Percentiles rank a stretch among this genome's conserved stretches.
Evolutionary conservation across 2,888 invertebrate species (phyloP).

Genomic region (Eupithecia dodoneata): DNA sequence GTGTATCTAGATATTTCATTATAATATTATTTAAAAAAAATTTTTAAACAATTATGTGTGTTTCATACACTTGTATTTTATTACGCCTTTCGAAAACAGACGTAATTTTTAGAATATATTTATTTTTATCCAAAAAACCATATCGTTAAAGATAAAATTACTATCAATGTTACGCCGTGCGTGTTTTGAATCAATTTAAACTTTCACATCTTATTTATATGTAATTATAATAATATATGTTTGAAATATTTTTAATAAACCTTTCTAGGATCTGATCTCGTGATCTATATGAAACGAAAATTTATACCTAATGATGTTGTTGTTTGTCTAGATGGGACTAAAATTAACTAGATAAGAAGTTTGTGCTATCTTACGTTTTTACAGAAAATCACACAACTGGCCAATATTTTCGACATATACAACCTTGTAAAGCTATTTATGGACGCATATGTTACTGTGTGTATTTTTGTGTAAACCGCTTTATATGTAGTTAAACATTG

Average conservation of each 20-base stretch:
- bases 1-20: slow-evolving; percentile 34
- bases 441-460: slow-evolving; percentile 60
- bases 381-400: slow-evolving; percentile 55
- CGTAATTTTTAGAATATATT: slow-evolving; percentile 31
- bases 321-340: slow-evolving; percentile 62
- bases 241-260: slow-evolving; percentile 13
- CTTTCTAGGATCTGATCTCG: slow-evolving; percentile 52
- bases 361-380: slow-evolving; percentile 60
- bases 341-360: slow-evolving; percentile 54
- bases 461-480: slow-evolving; percentile 70
- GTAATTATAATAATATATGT: neutral
- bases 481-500: slow-evolving; percentile 71
- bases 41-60: slow-evolving; percentile 23
- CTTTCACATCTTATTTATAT: neutral
- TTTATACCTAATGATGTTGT: slow-evolving; percentile 61
- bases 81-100: slow-evolving; percentile 25
- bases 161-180: slow-evolving; percentile 28
- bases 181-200: slow-evolving; percentile 40
- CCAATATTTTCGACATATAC: slow-evolving; percentile 58
- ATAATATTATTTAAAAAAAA: slow-evolving; percentile 29
- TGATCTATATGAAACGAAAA: slow-evolving; percentile 69
- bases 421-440: slow-evolving; percentile 53
- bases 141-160: slow-evolving; percentile 25
- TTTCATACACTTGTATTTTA: slow-evolving; percentile 26
- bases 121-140: slow-evolving; percentile 28